These are phyloP conservation scores for Lordiphosa andalusiaca DNA, from an alignment of 2,888 invertebrate genomes.

Conservation along the genomic window DNA sequence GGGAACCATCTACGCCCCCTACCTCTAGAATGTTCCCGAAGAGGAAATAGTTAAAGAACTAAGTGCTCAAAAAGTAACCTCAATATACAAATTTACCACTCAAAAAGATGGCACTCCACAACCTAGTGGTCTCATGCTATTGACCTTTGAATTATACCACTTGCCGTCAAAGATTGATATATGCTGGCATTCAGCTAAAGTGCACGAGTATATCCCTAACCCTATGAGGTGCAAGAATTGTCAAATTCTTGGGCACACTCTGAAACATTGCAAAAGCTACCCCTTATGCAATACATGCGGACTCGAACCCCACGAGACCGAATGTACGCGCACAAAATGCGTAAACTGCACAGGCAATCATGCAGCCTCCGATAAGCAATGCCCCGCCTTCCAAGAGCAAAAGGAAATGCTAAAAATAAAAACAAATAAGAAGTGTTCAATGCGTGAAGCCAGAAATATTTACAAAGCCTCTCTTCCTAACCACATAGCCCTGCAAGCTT, in stretches of 20 bases:
- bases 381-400: not conserved
- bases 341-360: not conserved
- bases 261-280: too few relatives aligned
- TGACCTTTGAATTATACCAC: conserved; percentile 13
- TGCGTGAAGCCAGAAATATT: not conserved
- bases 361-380: conserved; percentile 1
- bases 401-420: conserved; percentile 3
- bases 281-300: too few relatives aligned
- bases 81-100: conserved; percentile 8
- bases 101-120: conserved; percentile 7
- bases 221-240: conserved; percentile 1
- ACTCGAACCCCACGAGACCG: too few relatives aligned
- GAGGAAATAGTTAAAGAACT: conserved; percentile 16
- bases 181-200: conserved; percentile 16
- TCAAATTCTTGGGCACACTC: too few relatives aligned
- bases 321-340: too few relatives aligned
- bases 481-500: not conserved
- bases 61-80: conserved; percentile 1
- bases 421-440: conserved; percentile 2
- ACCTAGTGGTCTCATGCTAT: conserved; percentile 15
- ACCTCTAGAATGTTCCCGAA: conserved; percentile 13
- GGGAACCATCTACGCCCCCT: conserved; percentile 12
- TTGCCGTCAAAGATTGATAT: conserved; percentile 14
- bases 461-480: conserved; percentile 1
- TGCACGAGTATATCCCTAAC: conserved; percentile 10